A percentile compares a stretch with the other conserved stretches of the same genome.
Conservation (phyloP, 2,113 vertebrate species). For the Stegostoma tigrinum region DNA sequence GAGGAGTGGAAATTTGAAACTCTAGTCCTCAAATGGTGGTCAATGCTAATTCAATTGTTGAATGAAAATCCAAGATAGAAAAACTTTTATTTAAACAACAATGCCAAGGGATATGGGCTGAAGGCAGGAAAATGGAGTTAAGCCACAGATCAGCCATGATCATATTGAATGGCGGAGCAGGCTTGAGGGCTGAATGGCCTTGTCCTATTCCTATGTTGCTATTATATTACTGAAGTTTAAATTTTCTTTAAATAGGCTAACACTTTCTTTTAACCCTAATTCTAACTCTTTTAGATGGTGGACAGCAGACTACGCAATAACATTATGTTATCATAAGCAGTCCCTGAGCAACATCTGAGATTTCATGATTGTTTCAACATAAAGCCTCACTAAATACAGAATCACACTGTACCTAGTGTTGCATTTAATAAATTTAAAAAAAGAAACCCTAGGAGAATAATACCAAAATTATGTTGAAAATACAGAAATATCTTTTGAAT, state of each 20-base stretch:
- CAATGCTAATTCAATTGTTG: too few relatives aligned
- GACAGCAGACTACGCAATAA: neutral
- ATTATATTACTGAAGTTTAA: neutral
- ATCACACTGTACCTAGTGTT: neutral
- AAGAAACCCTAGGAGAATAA: neutral
- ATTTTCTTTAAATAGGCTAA: neutral
- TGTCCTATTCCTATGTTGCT: neutral
- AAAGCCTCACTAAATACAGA: neutral
- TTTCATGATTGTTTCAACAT: neutral
- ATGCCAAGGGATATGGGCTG: too few relatives aligned
- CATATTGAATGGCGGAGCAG: too few relatives aligned
- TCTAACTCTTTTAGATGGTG: neutral
- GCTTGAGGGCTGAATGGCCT: too few relatives aligned
- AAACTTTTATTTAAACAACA: too few relatives aligned
- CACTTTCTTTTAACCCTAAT: neutral
- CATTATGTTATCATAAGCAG: neutral
- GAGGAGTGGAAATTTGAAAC: too few relatives aligned
- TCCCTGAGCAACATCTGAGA: neutral
- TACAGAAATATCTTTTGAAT: neutral
- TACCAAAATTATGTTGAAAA: neutral
- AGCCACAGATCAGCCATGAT: too few relatives aligned
- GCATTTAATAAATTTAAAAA: too few relatives aligned
- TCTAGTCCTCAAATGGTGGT: too few relatives aligned
- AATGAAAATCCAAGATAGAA: too few relatives aligned
- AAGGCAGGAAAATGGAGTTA: too few relatives aligned